Evolutionary conservation across 2,797 vertebrate species (phyloP), one percentile per base, ranked within the genome.

Genomic region (Bradypodion pumilum): DNA sequence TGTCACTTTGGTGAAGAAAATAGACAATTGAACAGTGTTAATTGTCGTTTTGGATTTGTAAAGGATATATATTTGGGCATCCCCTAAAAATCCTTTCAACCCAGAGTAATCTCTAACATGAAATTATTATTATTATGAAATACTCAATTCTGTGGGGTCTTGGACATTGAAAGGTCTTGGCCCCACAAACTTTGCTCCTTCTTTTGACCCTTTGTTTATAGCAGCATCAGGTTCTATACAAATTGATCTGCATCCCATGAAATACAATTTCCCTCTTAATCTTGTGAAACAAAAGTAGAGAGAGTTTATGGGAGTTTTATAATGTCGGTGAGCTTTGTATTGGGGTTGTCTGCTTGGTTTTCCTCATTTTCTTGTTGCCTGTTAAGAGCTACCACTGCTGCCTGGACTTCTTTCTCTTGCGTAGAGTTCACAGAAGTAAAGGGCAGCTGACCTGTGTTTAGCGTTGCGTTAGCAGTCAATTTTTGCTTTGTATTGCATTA

Each of bases 171-270:
- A 56, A 25, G 8, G 5, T n/a, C 62, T 74, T 8, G 73, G 27
- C 6, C 32, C 5, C 0, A 0, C 59, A 72, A 77, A 37, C 35
- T 29, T n/a, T n/a, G 62, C 23, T 65, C 29, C 29, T n/a, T 49
- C 44, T 35, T 32, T 56, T 25, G 1, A 5, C 19, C 19, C 46
- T 2, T 21, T 9, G 42, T 1, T 59, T 83, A 25, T 81, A 44
- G 25, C 27, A 37, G 84, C 80, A 59, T 59, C 83, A 80, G 76
- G 69, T 85, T 93, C 84, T 80, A 86, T 83, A 44, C 35, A 81
- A 87, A 91, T 89, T 78, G 80, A 86, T 69, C 56, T 85, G 52
- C 27, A 79, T 66, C 80, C 79, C 59, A 13, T 81, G 83, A 85
- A 76, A 65, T 60, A 82, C 0, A 0, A 56, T 16, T 16, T 16